Evolutionary conservation across 1,140 invertebrate genomes (phyloP).

Genomic region (Drosophila azteca): DNA sequence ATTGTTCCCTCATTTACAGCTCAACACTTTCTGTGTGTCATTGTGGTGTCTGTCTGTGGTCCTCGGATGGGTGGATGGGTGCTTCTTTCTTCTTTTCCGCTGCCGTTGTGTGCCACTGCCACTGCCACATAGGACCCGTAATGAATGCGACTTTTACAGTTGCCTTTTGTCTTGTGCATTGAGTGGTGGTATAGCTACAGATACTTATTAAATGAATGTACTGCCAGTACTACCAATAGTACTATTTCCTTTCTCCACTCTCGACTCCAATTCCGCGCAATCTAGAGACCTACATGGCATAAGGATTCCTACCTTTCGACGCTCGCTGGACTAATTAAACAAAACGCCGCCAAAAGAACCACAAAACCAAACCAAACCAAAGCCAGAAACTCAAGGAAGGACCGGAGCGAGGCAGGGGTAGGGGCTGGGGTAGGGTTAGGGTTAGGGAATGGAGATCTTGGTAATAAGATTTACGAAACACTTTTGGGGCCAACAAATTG

Average conservation of each 20-base stretch:
- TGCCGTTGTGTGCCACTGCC: slow-evolving; percentile 55
- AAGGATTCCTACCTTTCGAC: slow-evolving; percentile 43
- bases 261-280: too few species aligned
- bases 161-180: slow-evolving; percentile 38
- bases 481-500: slow-evolving; percentile 74
- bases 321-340: slow-evolving; percentile 61
- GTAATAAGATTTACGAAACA: slow-evolving; percentile 56
- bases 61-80: slow-evolving; percentile 22
- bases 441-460: neutral
- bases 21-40: slow-evolving; percentile 80
- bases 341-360: slow-evolving; percentile 28
- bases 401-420: neutral
- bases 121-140: slow-evolving; percentile 36
- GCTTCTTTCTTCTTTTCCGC: slow-evolving; percentile 17
- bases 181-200: slow-evolving; percentile 30
- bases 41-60: slow-evolving; percentile 64
- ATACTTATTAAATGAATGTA: neutral
- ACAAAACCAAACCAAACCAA: neutral
- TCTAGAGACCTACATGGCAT: slow-evolving; percentile 11
- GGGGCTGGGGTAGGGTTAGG: neutral
- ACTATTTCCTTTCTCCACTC: neutral
- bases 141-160: slow-evolving; percentile 74
- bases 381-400: neutral
- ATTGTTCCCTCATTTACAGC: slow-evolving; percentile 80
- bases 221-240: too few species aligned